Evolutionary conservation across 1,140 invertebrate genomes (phyloP), one percentile per base, ranked within the genome.

Genomic region (Argopecten irradians): DNA sequence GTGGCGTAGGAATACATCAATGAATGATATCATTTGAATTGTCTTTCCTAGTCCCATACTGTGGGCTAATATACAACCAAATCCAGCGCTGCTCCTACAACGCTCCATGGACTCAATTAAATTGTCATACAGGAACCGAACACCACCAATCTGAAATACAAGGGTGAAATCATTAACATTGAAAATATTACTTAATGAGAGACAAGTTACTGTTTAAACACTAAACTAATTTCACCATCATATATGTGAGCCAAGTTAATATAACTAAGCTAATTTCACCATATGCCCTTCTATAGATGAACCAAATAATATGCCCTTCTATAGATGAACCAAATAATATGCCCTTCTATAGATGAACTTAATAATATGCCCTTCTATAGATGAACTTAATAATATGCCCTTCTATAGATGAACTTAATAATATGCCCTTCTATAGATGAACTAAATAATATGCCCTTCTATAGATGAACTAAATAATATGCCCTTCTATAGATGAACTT

Each of bases 41-140:
- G 99, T 99, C 96, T 99, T 99, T n/a, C 99, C 99, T 28, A 99
- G 96, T 0, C 99, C 99, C 99, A 99, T 99, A 33, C 98, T 99
- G 96, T 99, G 99, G 9, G 99, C 99, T 34, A 99, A 96, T 92
- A 99, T 99, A 94, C 99, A 99, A 32, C 99, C 99, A 96, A 99
- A 99, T 22, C 99, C 98, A 86, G 97, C 97, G 1, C 98, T 98
- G n/a, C 97, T 98, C 83, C 98, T 97, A 93, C 97, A 99, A 89
- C 98, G 96, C 83, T 97, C 97, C 39, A 98, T 96, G 39, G 98
- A 99, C 95, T 99, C 98, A 89, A 99, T 97, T 35, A 99, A 97
- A 94, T 99, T 99, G 95, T 99, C 99, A 96, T 98, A 99, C 32
- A 99, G 95, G 95, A 99, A 99, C 84, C 98, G 96, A 46, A 99